Conservation (phyloP, 2,113 vertebrate genomes). For the Edolisoma coerulescens region DNA sequence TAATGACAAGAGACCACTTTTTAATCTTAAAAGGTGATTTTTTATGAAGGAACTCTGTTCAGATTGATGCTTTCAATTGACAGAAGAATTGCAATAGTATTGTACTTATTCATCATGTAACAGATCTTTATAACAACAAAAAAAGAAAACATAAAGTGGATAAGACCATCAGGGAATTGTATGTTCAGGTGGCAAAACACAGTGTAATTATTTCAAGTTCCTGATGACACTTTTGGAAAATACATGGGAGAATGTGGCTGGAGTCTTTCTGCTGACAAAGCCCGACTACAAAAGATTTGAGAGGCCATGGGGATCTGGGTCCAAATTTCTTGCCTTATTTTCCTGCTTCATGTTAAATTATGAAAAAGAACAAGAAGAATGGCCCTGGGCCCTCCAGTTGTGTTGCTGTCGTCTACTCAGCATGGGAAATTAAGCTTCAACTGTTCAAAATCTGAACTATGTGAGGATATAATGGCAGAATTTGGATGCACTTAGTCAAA, state of each 20-base stretch:
- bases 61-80: not conserved
- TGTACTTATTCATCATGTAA: not conserved
- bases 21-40: not conserved
- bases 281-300: not conserved
- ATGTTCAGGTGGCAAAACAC: not conserved
- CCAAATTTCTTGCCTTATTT: not conserved
- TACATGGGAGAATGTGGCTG: not conserved
- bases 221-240: not conserved
- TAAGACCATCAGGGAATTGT: not conserved
- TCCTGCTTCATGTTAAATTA: not conserved
- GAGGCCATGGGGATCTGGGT: not conserved
- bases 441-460: not conserved
- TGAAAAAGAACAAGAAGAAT: not conserved
- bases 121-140: not conserved
- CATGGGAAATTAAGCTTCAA: not conserved
- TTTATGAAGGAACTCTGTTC: not conserved
- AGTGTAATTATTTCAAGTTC: not conserved
- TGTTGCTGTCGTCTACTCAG: not conserved
- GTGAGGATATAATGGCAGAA: not conserved
- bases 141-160: not conserved
- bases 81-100: not conserved
- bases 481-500: not conserved
- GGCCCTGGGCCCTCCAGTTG: rapidly evolving
- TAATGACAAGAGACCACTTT: not conserved
- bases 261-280: not conserved